Base-by-base conservation (phyloP, 1,140 invertebrate genomes). In the Eupristina koningsbergeri region DNA sequence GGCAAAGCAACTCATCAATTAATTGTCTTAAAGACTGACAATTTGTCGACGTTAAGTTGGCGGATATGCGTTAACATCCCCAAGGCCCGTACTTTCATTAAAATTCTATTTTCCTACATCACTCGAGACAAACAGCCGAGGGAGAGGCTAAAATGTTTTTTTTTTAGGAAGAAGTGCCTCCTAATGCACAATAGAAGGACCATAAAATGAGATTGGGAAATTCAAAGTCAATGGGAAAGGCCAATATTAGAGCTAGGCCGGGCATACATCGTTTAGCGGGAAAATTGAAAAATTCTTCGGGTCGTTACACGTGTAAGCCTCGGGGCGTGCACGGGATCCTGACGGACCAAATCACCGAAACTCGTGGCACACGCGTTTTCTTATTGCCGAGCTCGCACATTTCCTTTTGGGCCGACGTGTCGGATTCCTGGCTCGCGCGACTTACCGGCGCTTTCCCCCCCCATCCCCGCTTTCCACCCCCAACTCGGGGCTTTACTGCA, bases 281-380 rank as follows among this genome's bases (percentile, higher is more conserved):
- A 78, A 83, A 83, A 83, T 83, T 83, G 82, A 83, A 83, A 83
- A 83, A 79, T 79, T 67, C 71, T 41, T 58, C 26, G 22, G 71
- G 31, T 75, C 69, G 80, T 74, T 45, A 58, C 17, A 5, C 15
- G 64, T 0, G 64, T 3, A 29, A 15, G 22, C 26, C 53, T 26
- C 13, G 19, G 22, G 53, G 5, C 47, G 47, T 1, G 6, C 47
- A 45, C 41, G 13, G 6, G 41, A 45, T 7, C 41, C 41, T 45
- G 6, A 45, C 41, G 50, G 50, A 53, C 50, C 50, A 53, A 53
- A 53, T 53, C 50, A 53, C 50, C 50, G 50, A 17, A 17, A 9
- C 11, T 17, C 19, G 17, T 19, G 17, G 50, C 50, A 17, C 50
- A 53, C 50, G 50, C 6, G 50, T 53, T 17, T 85, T 85, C 81